A percentile compares a stretch with the other conserved stretches of the same genome.
Conservation (phyloP, 2,888 invertebrate species). For the Schizotus pectinicornis region DNA sequence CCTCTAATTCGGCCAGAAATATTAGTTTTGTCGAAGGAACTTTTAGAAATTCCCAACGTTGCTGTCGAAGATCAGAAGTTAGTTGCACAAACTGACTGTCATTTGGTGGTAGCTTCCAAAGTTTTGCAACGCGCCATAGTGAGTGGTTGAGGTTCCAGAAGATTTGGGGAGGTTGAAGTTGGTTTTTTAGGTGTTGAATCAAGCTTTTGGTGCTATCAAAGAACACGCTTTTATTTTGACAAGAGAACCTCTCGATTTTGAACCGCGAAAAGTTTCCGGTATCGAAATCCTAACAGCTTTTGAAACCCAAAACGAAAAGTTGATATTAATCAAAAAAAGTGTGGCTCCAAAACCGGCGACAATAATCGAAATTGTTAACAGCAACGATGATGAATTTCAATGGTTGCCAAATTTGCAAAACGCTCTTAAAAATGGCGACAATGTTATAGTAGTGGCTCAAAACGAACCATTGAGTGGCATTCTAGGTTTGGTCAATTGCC, state of each 20-base stretch:
- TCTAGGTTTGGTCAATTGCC: constrained; percentile 76
- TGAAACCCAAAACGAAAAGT: constrained; percentile 61
- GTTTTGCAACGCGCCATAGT: constrained; percentile 55
- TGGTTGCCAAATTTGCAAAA: constrained; percentile 63
- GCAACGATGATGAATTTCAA: constrained; percentile 54
- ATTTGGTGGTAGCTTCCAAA: constrained; percentile 55
- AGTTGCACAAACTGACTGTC: constrained; percentile 41
- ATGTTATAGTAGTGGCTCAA: constrained; percentile 68
- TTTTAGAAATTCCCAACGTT: constrained; percentile 61
- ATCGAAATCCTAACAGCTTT: constrained; percentile 62
- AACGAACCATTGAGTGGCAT: constrained; percentile 77
- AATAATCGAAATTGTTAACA: background rate
- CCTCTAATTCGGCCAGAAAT: constrained; percentile 74
- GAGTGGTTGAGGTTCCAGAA: too few species aligned
- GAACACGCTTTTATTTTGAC: constrained; percentile 68
- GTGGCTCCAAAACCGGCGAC: constrained; percentile 43
- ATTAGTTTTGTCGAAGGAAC: constrained; percentile 62
- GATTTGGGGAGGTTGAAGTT: too few species aligned
- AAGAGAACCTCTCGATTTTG: constrained; percentile 63
- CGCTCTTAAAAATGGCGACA: constrained; percentile 39
- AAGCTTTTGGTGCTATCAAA: constrained; percentile 39
- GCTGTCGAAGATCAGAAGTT: constrained; percentile 68
- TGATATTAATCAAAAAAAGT: constrained; percentile 63
- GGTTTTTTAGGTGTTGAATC: constrained; percentile 33
- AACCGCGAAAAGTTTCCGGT: constrained; percentile 57